phyloP scores from a whole-genome alignment of 2,113 vertebrate species.

The Bungarus multicinctus region DNA sequence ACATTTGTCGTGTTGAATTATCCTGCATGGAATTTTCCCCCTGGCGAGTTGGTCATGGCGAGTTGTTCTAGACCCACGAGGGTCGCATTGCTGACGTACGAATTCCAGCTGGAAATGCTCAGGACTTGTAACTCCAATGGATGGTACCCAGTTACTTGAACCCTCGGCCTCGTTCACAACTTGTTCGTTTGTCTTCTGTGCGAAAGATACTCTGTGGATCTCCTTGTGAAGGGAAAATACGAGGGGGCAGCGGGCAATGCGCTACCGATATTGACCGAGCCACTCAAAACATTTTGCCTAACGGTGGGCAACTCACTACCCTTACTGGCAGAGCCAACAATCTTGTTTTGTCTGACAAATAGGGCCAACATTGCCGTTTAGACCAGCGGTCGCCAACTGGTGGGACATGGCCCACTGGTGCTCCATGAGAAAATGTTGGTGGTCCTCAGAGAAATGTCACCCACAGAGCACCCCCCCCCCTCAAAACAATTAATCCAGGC shows the following conservation, averaged over 20 bases:
- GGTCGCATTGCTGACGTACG: not conserved
- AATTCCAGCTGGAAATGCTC: not conserved
- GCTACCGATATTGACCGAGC: not conserved
- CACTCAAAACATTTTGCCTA: not conserved
- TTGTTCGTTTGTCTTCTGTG: not conserved
- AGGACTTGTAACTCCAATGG: not conserved
- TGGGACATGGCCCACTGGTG: no score
- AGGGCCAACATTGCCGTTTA: not conserved
- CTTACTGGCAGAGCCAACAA: not conserved
- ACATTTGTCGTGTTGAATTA: not conserved
- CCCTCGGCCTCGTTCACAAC: not conserved
- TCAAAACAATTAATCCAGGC: no score
- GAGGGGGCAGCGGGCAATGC: rapidly evolving
- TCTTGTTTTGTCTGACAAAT: not conserved
- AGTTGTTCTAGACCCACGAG: not conserved
- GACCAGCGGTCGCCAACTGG: no score
- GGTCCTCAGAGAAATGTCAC: no score
- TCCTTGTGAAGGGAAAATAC: not conserved
- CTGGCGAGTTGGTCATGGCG: not conserved
- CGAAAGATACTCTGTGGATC: not conserved
- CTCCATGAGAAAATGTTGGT: no score
- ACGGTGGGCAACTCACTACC: not conserved
- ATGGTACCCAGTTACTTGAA: not conserved
- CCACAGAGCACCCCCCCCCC: no score
- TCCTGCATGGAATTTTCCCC: not conserved